A percentile compares a stretch with the other conserved stretches of the same genome.
Conservation (phyloP, 2,888 invertebrate species). For the Agriopis marginaria region DNA sequence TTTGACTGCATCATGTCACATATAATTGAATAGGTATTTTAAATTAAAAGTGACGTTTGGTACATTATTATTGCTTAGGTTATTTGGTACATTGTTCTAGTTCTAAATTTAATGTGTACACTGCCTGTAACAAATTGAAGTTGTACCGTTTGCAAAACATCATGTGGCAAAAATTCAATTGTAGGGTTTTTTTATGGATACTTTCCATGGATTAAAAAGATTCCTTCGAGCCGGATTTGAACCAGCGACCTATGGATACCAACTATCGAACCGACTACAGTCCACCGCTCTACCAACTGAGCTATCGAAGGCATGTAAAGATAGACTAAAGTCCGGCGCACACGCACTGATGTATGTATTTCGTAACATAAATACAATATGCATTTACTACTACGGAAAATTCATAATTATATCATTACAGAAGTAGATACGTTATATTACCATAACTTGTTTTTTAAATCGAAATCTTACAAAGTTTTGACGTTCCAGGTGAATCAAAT, state of each 20-base stretch:
- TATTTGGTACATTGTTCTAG: too few relatives aligned
- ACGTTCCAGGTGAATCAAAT: too few relatives aligned
- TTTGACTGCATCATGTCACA: too few relatives aligned
- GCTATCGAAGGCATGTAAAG: constrained; percentile 44
- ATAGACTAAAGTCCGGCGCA: constrained; percentile 4
- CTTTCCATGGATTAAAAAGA: constrained; percentile 42
- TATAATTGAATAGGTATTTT: too few relatives aligned
- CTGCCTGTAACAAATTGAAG: too few relatives aligned
- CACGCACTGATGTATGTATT: not conserved
- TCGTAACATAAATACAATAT: not conserved
- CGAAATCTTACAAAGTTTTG: too few relatives aligned
- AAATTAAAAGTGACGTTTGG: too few relatives aligned
- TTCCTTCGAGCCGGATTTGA: constrained; percentile 88
- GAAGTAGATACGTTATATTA: not conserved
- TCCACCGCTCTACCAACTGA: constrained; percentile 85
- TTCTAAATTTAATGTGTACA: too few relatives aligned
- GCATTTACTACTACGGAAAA: not conserved
- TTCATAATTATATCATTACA: not conserved
- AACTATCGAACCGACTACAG: constrained; percentile 63
- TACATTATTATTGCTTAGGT: too few relatives aligned
- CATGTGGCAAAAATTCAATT: too few relatives aligned
- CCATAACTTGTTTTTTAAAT: too few relatives aligned
- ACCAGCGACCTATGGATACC: constrained; percentile 86
- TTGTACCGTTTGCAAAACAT: too few relatives aligned
- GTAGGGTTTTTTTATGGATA: not conserved